Evolutionary conservation across 2,113 vertebrate species (phyloP), one percentile per base, ranked within the genome.

Genomic region (Bambusicola thoracicus): DNA sequence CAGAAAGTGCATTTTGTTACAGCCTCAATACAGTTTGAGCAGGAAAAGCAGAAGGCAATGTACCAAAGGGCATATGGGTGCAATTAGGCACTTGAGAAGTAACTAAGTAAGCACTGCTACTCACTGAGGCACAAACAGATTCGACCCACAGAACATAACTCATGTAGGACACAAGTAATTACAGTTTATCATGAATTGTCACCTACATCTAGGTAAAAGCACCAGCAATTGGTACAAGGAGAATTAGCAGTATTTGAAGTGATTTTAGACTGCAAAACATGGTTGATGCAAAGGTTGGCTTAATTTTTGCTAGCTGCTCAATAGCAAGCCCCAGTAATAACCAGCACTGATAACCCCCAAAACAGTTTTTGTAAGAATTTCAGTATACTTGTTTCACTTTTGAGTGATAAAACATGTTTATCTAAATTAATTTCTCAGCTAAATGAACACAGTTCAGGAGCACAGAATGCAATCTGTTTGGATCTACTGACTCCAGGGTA

Each of bases 11-110:
- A 25, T 75, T 69, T 69, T 90, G 27, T 84, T 38, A 55, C 7
- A 67, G 24, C 19, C 63, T 16, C 77, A 43, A 16, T 46, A n/a
- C 15, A n/a, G 14, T 48, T 46, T 61, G 46, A 81, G 10, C 63
- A 16, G 41, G 63, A 32, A 76, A 67, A 44, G 13, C 4, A 3
- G n/a, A 78, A 90, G 38, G 24, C 73, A 93, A 59, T 11, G 10
- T 18, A 43, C 1, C 8, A 43, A 59, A 13, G 3, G 5, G 18
- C 16, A 61, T 15, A 6, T 0, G 40, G 19, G 10, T 49, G 29
- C 46, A 67, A 70, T 9, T 25, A 34, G 36, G 19, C 11, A 6
- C 16, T 49, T 77, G 10, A 72, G 51, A 73, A 67, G 61, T 66
- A 34, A 43, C 32, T 17, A 25, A 40, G 41, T 11, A 32, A 48